Evolutionary conservation across 2,888 invertebrate genomes (phyloP), one percentile per base, ranked within the genome.

Genomic region (Onthophagus sagittarius): DNA sequence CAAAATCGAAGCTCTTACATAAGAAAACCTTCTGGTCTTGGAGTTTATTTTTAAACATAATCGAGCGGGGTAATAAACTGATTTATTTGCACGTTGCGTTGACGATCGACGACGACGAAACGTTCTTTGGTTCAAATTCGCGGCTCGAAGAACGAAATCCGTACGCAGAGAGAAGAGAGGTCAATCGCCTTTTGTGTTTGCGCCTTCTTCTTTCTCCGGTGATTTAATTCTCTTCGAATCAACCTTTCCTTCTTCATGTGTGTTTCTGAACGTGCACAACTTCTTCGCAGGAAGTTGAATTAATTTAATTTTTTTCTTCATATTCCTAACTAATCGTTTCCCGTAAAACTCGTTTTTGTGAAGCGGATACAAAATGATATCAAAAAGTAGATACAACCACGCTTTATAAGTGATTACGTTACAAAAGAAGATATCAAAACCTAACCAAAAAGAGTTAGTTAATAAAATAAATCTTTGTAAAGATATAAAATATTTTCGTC

Each of bases 121-220:
- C 23, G 23, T 23, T 23, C 11, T 53, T 23, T 23, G 9, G 15
- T 11, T 32, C 23, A 67, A 67, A 31, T 67, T 23, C 14, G n/a
- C 32, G 67, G 5, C 67, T 53, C 2, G 11, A 7, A 70, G 13
- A 70, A 69, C 15, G 64, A 69, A 53, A 39, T 69, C 39, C 39
- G 39, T 11, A 53, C 39, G 39, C 39, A 74, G 77, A 23, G 23
- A 23, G 23, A 23, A 23, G 23, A 23, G 23, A 75, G 78, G 78
- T 78, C 78, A 78, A 73, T 53, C 77, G 78, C 74, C 77, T 77
- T 77, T 74, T 74, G 74, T 74, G 39, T 53, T 53, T 53, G 39
- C 39, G 11, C 39, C 39, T 9, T 70, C 69, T 63, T 65, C 75
- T 69, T 62, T 74, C 75, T 71, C 73, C 73, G 73, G 77, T 76